Base-by-base conservation (phyloP, 2,888 invertebrate genomes). In the Apamea crenata region DNA sequence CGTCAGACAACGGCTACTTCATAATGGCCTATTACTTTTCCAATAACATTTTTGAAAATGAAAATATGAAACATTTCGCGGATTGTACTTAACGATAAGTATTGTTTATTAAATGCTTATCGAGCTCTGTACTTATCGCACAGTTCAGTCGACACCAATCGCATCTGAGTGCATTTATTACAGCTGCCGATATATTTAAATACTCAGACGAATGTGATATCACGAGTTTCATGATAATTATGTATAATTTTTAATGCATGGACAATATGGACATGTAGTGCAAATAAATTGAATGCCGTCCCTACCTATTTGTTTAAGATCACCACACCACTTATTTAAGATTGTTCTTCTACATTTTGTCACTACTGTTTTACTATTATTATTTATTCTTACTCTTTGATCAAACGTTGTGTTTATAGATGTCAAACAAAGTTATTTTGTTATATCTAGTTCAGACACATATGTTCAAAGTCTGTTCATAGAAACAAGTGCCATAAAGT, bases 31-130 rank as follows among this genome's bases (percentile, higher is more conserved):
- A 77, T 21, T 47, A 36, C 18, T 47, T 69, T 56, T 63, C 14
- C 61, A 56, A 63, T 53, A n/a, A 50, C 25, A 47, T 40, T 63
- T 61, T n/a, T n/a, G n/a, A n/a, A n/a, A 44, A n/a, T 36, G 77
- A 61, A 81, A 77, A 82, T 59, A 66, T 66, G 2, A 69, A 79
- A 73, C 69, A 73, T 74, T 70, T 66, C 53, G 53, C 29, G 12
- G 69, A 73, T 73, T 83, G 36, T 50, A n/a, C n/a, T n/a, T 69
- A 25, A 70, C 40, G 29, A 32, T 80, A 70, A 78, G 59, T 79
- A 70, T 18, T 36, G 21, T 82, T 83, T 82, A 82, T 80, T 84
- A 68, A 84, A 72, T 72, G 32, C 65, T 25, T 72, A 74, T 74
- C 65, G 40, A 44, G 29, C n/a, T 65, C 61, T 61, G 59, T 36